phyloP scores from a whole-genome alignment of 35 echinoderm and acorn worm genomes.

The Amphiura filiformis region DNA sequence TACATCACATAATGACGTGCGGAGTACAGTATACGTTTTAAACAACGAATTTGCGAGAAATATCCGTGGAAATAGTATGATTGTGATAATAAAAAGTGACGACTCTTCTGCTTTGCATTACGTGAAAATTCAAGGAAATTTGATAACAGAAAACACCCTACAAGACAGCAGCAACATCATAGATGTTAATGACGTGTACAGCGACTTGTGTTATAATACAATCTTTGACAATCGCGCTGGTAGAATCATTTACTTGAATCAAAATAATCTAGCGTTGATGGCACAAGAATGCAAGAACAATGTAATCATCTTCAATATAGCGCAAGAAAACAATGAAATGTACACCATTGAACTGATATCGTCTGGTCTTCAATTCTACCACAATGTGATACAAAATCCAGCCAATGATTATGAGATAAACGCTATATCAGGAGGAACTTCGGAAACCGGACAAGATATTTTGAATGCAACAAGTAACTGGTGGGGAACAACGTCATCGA shows the following conservation, averaged over 20 bases:
- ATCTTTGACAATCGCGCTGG: not conserved
- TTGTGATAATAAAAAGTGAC: not conserved
- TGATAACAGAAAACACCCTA: not conserved
- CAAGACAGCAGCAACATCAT: not conserved
- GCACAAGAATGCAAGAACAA: not conserved
- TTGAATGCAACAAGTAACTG: not conserved
- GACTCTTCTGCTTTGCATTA: not conserved
- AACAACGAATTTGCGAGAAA: not conserved
- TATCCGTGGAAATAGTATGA: not conserved
- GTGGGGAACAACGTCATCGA: not conserved
- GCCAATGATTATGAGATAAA: conserved; percentile 1
- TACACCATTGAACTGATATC: not conserved
- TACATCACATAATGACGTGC: not conserved
- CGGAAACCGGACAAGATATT: not conserved
- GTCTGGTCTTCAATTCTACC: not conserved
- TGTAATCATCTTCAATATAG: not conserved
- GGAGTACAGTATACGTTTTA: not conserved
- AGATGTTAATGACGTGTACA: not conserved
- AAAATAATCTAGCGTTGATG: not conserved
- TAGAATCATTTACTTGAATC: not conserved
- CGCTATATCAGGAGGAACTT: not conserved
- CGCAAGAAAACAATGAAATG: not conserved
- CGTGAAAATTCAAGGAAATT: not conserved
- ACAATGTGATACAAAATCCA: not conserved
- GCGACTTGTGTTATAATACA: not conserved